A percentile compares a stretch with the other conserved stretches of the same genome.
Evolutionary conservation across 2,797 vertebrate species (phyloP).

Genomic region (Sebastiscus albofasciatus): DNA sequence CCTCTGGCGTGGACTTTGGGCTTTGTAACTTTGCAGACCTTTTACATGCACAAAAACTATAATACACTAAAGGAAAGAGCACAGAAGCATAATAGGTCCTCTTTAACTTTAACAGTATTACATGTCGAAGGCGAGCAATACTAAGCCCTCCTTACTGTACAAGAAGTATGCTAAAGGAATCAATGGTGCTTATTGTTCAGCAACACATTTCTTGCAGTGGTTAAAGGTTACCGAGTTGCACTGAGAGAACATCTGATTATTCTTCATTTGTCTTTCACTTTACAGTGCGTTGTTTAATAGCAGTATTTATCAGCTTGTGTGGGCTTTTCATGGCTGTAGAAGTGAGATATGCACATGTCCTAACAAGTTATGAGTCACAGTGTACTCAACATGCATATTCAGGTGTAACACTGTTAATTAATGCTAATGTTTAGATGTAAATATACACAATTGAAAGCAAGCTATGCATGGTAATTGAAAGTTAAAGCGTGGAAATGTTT

Average conservation of each 20-base stretch:
- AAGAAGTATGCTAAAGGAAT: constrained; percentile 35
- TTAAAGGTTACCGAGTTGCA: constrained; percentile 21
- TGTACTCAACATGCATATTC: neutral
- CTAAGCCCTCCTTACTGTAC: constrained; percentile 46
- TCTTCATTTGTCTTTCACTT: constrained; percentile 7
- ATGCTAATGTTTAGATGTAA: constrained; percentile 50
- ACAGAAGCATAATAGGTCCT: too few relatives aligned
- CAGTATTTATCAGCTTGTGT: constrained; percentile 11
- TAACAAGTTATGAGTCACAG: neutral
- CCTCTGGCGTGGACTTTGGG: too few relatives aligned
- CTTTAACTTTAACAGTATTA: constrained; percentile 5
- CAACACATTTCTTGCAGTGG: constrained; percentile 20
- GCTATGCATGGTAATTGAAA: constrained; percentile 33
- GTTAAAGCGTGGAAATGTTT: constrained; percentile 30
- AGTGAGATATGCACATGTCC: neutral
- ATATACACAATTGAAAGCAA: constrained; percentile 38
- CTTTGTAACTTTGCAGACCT: too few relatives aligned
- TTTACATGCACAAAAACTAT: too few relatives aligned
- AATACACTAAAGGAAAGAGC: too few relatives aligned
- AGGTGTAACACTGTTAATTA: constrained; percentile 19
- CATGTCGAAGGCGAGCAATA: constrained; percentile 5
- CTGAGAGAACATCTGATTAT: constrained; percentile 4
- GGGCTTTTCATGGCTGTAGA: neutral
- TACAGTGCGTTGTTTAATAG: constrained; percentile 9
- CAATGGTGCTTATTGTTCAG: constrained; percentile 49